Evolutionary conservation across 2,888 invertebrate species (phyloP), one percentile per base, ranked within the genome.

Genomic region (Thyatira batis): DNA sequence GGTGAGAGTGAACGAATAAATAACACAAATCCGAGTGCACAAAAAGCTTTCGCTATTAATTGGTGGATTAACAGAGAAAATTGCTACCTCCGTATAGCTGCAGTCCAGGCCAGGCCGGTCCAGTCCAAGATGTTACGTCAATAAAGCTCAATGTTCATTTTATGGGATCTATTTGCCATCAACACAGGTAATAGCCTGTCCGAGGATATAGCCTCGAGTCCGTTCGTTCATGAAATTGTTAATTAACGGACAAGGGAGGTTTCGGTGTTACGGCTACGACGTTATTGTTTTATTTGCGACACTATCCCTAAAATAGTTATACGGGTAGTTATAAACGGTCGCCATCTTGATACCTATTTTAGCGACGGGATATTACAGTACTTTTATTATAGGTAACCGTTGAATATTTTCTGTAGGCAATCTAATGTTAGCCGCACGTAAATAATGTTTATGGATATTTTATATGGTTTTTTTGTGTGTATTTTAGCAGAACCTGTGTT

Each of bases 141-240:
- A 48, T 48, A 48, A 48, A 48, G 48, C 48, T 48, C 28, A 48
- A 20, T 28, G 48, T 48, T 48, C 48, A 48, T 27, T 48, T 48
- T 48, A 65, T 54, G 54, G 54, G 64, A 54, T 63, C 59, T 58
- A 69, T 63, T 67, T 56, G 65, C 68, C 58, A 71, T 73, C 66
- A 69, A 68, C 66, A 67, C 68, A 71, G 70, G 74, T 80, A 72
- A 76, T 73, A 67, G 71, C 58, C 64, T 69, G 72, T 65, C 62
- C 65, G 58, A 54, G 53, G 55, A 61, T 59, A 62, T 70, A 70
- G 66, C 67, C 61, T 61, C 55, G 61, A 39, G 68, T 65, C 66
- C 72, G 62, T 58, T 71, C 71, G 67, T 62, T 76, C 83, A 73
- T 80, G 76, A 83, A 84, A 82, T 76, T 76, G 80, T 79, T 81